Evolutionary conservation across 1,140 invertebrate genomes (phyloP), one percentile per base, ranked within the genome.

Genomic region (Anoplophora glabripennis): DNA sequence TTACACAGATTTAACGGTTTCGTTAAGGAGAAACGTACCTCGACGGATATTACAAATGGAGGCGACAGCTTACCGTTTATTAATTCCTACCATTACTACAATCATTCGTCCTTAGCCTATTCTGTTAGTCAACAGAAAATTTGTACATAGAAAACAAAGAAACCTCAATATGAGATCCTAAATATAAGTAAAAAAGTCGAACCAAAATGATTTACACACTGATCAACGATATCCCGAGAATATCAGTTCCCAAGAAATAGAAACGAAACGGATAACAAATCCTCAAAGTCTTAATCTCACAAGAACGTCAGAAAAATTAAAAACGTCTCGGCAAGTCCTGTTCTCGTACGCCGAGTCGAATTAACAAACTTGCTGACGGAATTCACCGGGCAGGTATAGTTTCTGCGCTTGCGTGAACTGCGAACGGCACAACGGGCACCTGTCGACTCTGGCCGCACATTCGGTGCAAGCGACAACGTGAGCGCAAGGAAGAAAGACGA

Each of bases 401-500:
- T 84, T 87, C 73, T 88, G 84, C 60, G 83, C 81, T 69, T 88
- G 84, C 67, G 83, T 83, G 64, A 91, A 88, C 65, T 86, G 83
- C 0, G 85, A 81, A 18, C 90, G 81, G 70, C 90, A 93, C 1
- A 92, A 77, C 0, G 90, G 90, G 72, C 90, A 92, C 46, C 84
- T 80, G 57, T 85, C 83, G 75, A 89, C 90, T 65, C 86, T 78
- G 2, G 79, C 79, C 0, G 88, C 87, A 72, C 90, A 93, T 15
- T 81, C 76, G 18, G 79, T 74, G 75, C 90, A 92, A 61, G 88
- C 88, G 14, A 90, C 83, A n/a, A 89, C 87, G 75, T 93, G 90
- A 37, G 86, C 81, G 72, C 90, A 93, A 4, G 89, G 89, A 76
- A 89, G 85, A 76, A 93, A 87, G 54, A 88, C 86, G n/a, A 87